Base-by-base conservation (phyloP, 2,797 vertebrate species). In the Podarcis siculus region DNA sequence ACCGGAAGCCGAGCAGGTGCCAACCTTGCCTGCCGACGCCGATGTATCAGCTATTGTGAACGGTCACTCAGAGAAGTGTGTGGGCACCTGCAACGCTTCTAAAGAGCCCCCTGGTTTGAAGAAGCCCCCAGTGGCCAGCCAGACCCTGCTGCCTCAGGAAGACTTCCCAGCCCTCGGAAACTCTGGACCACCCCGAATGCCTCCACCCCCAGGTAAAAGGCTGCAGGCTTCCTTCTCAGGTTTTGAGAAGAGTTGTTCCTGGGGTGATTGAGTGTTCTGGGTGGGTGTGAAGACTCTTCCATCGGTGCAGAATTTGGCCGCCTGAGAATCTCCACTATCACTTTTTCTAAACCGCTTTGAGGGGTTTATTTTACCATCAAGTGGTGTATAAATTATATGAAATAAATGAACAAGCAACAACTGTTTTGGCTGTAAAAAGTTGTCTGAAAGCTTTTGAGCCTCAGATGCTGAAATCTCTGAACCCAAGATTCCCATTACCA, bases 141-240 rank as follows among this genome's bases (percentile, higher is more conserved):
- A 96, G 42, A 95, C 95, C 85, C 94, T 94, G 67, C 90, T 91
- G 58, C 92, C 96, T 90, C 98, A 99, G 92, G 98, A 98, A 93
- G 99, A 99, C 25, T 99, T 99, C 87, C 99, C 99, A 76, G 98
- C 98, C 2, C 98, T 99, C 58, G 94, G 97, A 37, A 96, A 95
- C 88, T 95, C 95, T 89, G 96, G 95, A 87, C 95, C 95, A 32
- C 94, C 98, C 76, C 97, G 98, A 95, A 99, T 98, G 95, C 99
- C 98, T 32, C 99, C 99, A 1, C 99, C 99, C 95, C 99, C 99
- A 97, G 99, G 99, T 99, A 55, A 92, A 55, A 86, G 12, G 0
- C 35, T 25, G 27, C 25, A 2, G 78, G 5, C 1, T 23, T 25
- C 21, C 30, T 66, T 21, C 49, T 19, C 8, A 35, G 69, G 25